These are phyloP conservation scores for Xestoiulus laeticollis DNA, from an alignment of 2,888 invertebrate species.

Conservation along the genomic window DNA sequence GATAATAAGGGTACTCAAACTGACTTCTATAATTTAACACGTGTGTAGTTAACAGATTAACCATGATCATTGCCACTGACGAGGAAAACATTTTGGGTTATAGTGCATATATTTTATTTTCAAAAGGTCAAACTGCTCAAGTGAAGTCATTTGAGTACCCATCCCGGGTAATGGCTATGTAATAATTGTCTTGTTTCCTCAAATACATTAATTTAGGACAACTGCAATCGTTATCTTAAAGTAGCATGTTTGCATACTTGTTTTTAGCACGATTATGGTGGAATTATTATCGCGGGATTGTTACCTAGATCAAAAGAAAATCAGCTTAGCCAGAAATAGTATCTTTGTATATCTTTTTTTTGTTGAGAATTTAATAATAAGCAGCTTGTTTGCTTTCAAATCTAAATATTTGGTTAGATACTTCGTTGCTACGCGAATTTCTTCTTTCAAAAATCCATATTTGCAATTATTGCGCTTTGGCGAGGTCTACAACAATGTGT, in stretches of 20 bases:
- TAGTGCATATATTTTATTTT: too few species aligned
- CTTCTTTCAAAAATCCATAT: conserved; percentile 20
- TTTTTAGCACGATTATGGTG: not conserved
- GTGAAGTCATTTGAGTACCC: too few species aligned
- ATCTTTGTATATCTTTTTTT: not conserved
- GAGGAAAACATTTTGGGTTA: too few species aligned
- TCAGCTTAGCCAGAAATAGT: not conserved
- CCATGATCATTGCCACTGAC: too few species aligned
- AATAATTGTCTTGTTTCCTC: not conserved
- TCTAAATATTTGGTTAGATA: not conserved
- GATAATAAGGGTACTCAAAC: too few species aligned
- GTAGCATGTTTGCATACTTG: not conserved
- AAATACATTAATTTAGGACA: not conserved
- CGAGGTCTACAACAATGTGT: not conserved
- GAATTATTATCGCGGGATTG: not conserved
- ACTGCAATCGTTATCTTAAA: not conserved
- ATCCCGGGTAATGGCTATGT: too few species aligned
- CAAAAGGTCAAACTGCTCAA: too few species aligned
- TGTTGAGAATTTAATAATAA: not conserved
- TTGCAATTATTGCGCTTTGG: conserved; percentile 21
- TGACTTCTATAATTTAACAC: too few species aligned
- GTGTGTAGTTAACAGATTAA: too few species aligned
- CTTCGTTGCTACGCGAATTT: conserved; percentile 15
- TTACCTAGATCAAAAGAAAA: not conserved
- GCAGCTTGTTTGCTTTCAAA: not conserved